Base-by-base conservation (phyloP, 2,113 vertebrate genomes). In the Pipra filicauda region DNA sequence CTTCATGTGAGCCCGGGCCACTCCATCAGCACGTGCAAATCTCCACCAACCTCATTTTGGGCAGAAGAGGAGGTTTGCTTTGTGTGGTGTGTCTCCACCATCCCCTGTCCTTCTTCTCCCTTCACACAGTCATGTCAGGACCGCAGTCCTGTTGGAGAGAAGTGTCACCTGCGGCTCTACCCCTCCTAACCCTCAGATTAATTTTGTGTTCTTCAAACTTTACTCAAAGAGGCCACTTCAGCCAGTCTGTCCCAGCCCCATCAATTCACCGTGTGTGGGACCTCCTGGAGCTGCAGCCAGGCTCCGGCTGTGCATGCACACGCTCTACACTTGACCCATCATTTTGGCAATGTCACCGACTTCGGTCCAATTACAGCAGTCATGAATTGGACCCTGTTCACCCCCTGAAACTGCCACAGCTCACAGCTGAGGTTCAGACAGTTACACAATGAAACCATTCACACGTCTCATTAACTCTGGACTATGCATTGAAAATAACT, bases 361-460 rank as follows among this genome's bases (percentile, higher is more conserved):
- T 85, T 93, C 4, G 4, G 87, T 84, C 80, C 95, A 79, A 76
- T 93, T 90, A 94, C 82, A 93, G 62, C 71, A 80, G 62, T 37
- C 66, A 43, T 94, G 94, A 96, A 91, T 85, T 90, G 90, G 67
- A 93, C 85, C 78, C 84, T 94, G 87, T 80, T 93, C 85, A 83
- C 7, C 4, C 87, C 78, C 86, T 66, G 74, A 26, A 93, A 94
- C 81, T 49, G 71, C 88, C 67, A 62, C 72, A 86, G 92, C 44
- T 86, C 33, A 55, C 89, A 73, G 72, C 89, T 62, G 2, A 66
- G 76, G 16, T 89, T 85, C 88, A 85, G 91, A 66, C 81, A 59
- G 74, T 73, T 59, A 21, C 69, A 96, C 95, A 95, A 91, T 91
- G 94, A 79, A 93, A 73, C 91, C 85, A 94, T 96, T 97, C 91